Evolutionary conservation across 2,888 invertebrate species (phyloP).

Genomic region (Busseola fusca): DNA sequence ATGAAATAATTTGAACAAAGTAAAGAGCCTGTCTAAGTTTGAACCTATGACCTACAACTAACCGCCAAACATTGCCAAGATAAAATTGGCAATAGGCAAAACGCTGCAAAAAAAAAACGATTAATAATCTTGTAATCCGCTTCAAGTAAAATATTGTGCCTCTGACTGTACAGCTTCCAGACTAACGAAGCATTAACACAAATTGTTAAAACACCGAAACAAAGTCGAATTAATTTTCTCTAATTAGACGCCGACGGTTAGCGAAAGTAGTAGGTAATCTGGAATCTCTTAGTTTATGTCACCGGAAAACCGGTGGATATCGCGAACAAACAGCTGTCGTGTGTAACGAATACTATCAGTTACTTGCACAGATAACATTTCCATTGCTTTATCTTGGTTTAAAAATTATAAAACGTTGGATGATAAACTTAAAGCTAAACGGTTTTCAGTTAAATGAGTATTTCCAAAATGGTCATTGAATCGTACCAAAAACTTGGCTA

Average conservation of each 20-base stretch:
- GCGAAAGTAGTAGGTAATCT: constrained; percentile 46
- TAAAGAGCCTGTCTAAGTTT: not conserved
- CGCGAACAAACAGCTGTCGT: constrained; percentile 12
- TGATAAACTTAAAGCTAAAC: not conserved
- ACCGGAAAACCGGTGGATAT: constrained; percentile 33
- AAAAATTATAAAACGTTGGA: constrained; percentile 3
- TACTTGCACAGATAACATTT: constrained; percentile 5
- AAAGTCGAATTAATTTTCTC: constrained; percentile 59
- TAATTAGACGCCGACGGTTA: constrained; percentile 53
- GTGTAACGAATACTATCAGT: constrained; percentile 1
- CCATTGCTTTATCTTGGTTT: constrained; percentile 12
- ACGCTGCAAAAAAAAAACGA: not conserved
- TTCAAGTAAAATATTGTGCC: constrained; percentile 10
- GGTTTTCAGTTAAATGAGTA: not conserved
- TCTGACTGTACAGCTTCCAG: constrained; percentile 29
- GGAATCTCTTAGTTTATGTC: constrained; percentile 46
- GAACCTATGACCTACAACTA: not conserved
- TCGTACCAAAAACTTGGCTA: not conserved
- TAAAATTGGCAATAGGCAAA: not conserved
- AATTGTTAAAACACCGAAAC: constrained; percentile 58
- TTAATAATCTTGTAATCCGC: constrained; percentile 14
- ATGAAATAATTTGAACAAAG: not conserved
- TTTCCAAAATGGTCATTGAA: not conserved
- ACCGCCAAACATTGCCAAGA: not conserved
- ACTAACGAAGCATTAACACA: constrained; percentile 61